Evolutionary conservation across 1,140 invertebrate genomes (phyloP), one percentile per base, ranked within the genome.

Genomic region (Parasteatoda tepidariorum): DNA sequence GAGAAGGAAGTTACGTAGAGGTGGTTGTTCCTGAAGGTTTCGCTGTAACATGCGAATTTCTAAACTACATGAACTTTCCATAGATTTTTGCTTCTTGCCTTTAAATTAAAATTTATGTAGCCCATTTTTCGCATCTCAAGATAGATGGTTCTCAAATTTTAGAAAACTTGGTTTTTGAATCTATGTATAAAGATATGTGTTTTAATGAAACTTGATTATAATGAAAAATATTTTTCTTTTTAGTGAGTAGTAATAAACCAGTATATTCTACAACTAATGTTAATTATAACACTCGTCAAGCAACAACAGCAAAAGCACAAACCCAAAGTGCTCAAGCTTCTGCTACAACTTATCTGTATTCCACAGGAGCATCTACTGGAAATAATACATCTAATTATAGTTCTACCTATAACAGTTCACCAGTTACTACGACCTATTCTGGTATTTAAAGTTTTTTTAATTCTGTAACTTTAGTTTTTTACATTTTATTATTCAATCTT

Each of bases 231-330:
- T 34, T 18, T 75, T 1, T 34, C 26, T 66, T 64, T 73, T 55
- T 48, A 79, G 74, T 84, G 64, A 75, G 74, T 26, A 79, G 31
- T 38, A 84, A 75, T 54, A 84, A 84, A 31, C 75, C 83, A 30
- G 75, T 75, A 24, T 84, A 84, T 84, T 84, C 83, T 22, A 76
- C 83, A 34, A 78, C 83, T 4, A 84, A 76, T 84, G 83, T 78
- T 18, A 75, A 66, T 59, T 71, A 64, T 33, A 64, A 76, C 66
- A 33, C 83, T 26, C 74, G 75, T n/a, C 75, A 78, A 57, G 67
- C 34, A 26, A 13, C 73, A 30, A 41, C 73, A 61, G 73, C 83
- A 22, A 75, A 73, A 26, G 67, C 83, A 48, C 74, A 84, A 55
- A 73, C 83, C 7, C 67, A 57, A 24, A 66, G 67, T 57, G 66